A percentile compares a stretch with the other conserved stretches of the same genome.
phyloP scores from a whole-genome alignment of 2,888 invertebrate genomes.

The Anagyrus pseudococci region DNA sequence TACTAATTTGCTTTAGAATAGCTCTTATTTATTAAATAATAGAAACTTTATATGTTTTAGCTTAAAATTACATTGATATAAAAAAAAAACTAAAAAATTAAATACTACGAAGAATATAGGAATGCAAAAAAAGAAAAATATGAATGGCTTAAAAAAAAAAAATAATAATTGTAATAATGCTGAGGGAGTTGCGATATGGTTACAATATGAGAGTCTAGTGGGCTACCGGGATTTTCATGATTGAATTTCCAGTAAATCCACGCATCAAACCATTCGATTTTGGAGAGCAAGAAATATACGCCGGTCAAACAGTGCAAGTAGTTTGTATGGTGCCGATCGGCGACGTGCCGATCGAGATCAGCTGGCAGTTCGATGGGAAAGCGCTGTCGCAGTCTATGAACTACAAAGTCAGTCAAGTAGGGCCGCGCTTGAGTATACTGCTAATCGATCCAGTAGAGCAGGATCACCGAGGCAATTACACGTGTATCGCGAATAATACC shows the following conservation, averaged over 20 bases:
- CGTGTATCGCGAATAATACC: constrained; percentile 67
- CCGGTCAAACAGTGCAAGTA: constrained; percentile 81
- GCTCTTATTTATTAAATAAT: no score
- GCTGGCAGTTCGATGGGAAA: constrained; percentile 65
- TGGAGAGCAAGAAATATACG: constrained; percentile 77
- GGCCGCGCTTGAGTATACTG: constrained; percentile 60
- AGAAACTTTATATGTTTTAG: no score
- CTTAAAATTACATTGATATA: neutral
- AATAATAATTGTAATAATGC: neutral
- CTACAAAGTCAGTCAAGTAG: constrained; percentile 56
- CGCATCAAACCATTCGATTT: constrained; percentile 83
- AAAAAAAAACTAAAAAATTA: neutral
- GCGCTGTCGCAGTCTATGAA: constrained; percentile 56
- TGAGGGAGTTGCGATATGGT: no score
- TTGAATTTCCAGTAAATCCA: constrained; percentile 71
- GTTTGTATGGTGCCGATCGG: constrained; percentile 72
- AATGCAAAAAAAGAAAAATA: neutral
- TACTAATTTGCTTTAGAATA: no score
- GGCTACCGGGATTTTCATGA: neutral
- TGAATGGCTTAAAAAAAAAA: neutral
- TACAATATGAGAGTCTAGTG: neutral
- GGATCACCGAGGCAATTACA: constrained; percentile 66
- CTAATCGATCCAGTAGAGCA: constrained; percentile 62
- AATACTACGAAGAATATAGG: neutral
- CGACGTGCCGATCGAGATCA: constrained; percentile 64